Evolutionary conservation across 2,113 vertebrate genomes (phyloP), one percentile per base, ranked within the genome.

Genomic region (Lepus timidus): DNA sequence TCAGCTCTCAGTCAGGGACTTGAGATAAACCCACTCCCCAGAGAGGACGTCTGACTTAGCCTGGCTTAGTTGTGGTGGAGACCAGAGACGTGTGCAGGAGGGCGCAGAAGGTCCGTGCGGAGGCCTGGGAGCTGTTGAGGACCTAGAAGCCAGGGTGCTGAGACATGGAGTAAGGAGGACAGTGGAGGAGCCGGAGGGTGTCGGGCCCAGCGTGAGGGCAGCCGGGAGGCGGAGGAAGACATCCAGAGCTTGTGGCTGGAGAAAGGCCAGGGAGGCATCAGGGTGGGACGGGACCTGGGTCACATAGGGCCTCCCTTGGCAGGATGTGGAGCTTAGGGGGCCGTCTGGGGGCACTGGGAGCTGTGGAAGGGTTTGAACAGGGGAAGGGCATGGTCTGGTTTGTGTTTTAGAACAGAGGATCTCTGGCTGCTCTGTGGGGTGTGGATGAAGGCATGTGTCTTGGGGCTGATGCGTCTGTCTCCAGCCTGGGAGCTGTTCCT

Each of bases 381-480:
- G 49, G 31, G 58, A n/a, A 85, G 23, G 76, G 23, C 33, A 16
- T 87, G 76, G 75, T 70, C 68, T 87, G 64, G 80, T 85, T 83
- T 84, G 44, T 85, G 55, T 81, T 75, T 93, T 75, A 52, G 58
- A 70, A 61, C 51, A 4, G 88, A 4, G 88, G 44, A 44, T 75
- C 23, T 55, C 1, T 78, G 70, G 55, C 55, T 82, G 2, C 83
- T 89, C 19, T 83, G 65, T 88, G 80, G n/a, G 20, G 6, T 88
- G n/a, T 51, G 83, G 62, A 85, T 93, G 64, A 91, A 82, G 80
- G 36, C 17, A 31, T 65, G 19, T 82, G 82, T 88, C n/a, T 89
- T 44, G 17, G 9, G 64, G 39, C 62, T 2, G 73, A 16, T 13
- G 6, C 67, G 55, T 85, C 25, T 93, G 39, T 82, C 9, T 16